Percentiles rank a stretch among this genome's conserved stretches.
Conservation (phyloP, 64 coral and sea anemone genomes). For the Astreopora myriophthalma region DNA sequence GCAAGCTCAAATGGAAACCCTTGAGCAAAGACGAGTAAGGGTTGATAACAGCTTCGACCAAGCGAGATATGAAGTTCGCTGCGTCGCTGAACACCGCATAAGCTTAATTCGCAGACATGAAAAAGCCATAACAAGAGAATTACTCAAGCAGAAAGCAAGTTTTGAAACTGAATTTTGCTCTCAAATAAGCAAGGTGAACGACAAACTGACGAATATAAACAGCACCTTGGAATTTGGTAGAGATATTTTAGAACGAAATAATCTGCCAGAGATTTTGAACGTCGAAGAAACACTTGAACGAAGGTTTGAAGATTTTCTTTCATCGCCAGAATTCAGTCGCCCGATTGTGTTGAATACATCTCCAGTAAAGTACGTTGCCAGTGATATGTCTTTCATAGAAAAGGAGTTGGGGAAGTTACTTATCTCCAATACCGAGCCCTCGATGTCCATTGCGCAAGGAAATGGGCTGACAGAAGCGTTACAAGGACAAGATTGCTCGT, state of each 20-base stretch:
- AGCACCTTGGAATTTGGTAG: conserved; percentile 19
- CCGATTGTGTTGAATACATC: not conserved
- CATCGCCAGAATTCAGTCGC: not conserved
- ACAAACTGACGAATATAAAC: not conserved
- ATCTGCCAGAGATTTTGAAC: not conserved
- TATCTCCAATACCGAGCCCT: not conserved
- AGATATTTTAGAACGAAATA: not conserved
- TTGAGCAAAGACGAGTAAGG: not conserved
- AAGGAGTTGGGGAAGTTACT: not conserved
- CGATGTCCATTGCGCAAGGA: not conserved
- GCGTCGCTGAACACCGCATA: not conserved
- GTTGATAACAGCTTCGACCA: not conserved
- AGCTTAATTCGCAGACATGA: not conserved
- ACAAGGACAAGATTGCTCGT: not conserved
- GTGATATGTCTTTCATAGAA: not conserved
- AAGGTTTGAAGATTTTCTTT: conserved; percentile 3
- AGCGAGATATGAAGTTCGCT: not conserved
- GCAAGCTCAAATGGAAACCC: not conserved
- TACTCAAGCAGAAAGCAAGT: not conserved
- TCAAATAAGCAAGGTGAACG: not conserved
- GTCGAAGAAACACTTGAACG: not conserved
- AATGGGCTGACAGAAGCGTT: not conserved
- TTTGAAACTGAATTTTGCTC: not conserved
- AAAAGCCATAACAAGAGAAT: not conserved
- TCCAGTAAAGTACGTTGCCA: not conserved